phyloP scores from a whole-genome alignment of 2,888 invertebrate species.

The Cephus nigrinus region DNA sequence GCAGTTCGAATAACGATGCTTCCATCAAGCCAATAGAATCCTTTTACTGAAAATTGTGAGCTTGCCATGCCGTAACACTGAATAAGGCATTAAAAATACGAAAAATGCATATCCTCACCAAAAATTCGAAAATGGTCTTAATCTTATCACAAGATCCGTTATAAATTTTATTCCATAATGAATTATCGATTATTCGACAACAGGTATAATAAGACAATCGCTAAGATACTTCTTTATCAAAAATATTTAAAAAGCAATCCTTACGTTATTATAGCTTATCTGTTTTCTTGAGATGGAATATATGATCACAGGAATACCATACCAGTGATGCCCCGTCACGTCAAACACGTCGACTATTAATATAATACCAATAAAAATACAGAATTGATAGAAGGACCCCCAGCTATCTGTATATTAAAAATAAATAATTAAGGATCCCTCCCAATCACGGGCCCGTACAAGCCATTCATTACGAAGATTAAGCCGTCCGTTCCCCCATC shows the following conservation, averaged over 20 bases:
- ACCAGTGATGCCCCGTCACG: conserved; percentile 34
- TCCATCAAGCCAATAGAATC: neutral
- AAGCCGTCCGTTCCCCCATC: conserved; percentile 34
- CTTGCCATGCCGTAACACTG: neutral
- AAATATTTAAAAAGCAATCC: too few species aligned
- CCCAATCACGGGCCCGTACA: conserved; percentile 25
- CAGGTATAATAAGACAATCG: neutral
- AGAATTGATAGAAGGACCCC: conserved; percentile 9
- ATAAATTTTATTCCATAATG: neutral
- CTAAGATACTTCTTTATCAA: neutral
- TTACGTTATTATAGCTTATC: neutral
- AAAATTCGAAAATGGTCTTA: neutral
- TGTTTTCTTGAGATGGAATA: neutral
- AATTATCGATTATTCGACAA: neutral
- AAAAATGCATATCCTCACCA: neutral
- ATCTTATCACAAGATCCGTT: neutral
- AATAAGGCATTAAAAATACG: neutral
- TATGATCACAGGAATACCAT: neutral
- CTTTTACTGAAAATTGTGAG: neutral
- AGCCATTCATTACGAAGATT: conserved; percentile 45
- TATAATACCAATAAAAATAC: conserved; percentile 21
- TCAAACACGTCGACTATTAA: conserved; percentile 30
- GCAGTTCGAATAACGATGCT: conserved; percentile 2
- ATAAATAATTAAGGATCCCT: conserved; percentile 42
- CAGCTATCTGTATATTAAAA: conserved; percentile 30